Evolutionary conservation across 2,797 vertebrate genomes (phyloP).

Genomic region (Huso huso): DNA sequence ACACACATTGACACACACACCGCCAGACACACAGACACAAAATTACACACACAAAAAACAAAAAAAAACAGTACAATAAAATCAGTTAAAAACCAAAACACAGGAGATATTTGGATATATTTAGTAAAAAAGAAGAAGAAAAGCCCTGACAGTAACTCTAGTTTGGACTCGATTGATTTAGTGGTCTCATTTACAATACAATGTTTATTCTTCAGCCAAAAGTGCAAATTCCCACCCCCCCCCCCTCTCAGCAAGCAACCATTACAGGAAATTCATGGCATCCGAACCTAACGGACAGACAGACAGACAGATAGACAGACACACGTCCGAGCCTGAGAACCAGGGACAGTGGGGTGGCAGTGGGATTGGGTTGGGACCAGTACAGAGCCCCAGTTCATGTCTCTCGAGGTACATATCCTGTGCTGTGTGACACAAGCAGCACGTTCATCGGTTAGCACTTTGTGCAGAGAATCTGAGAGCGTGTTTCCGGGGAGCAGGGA

Average conservation of each 20-base stretch:
- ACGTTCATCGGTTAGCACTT: too few relatives aligned
- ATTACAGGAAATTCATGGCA: constrained; percentile 39
- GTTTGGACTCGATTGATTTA: constrained; percentile 70
- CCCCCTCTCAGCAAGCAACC: constrained; percentile 48
- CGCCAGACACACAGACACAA: background rate
- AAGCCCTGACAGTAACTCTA: constrained; percentile 58
- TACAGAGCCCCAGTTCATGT: background rate
- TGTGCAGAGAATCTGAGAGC: too few relatives aligned
- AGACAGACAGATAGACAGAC: constrained; percentile 32
- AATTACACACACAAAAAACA: constrained; percentile 32
- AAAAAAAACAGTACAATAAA: constrained; percentile 41
- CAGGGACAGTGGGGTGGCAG: constrained; percentile 21
- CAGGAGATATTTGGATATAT: constrained; percentile 72
- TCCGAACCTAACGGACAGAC: constrained; percentile 34
- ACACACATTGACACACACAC: background rate
- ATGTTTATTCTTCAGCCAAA: constrained; percentile 61
- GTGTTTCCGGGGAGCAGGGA: too few relatives aligned
- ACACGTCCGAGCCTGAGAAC: constrained; percentile 41
- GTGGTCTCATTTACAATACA: constrained; percentile 71
- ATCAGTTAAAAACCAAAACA: constrained; percentile 60
- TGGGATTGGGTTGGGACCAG: background rate
- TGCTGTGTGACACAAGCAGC: too few relatives aligned
- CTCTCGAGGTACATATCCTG: too few relatives aligned
- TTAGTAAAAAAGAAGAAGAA: constrained; percentile 45
- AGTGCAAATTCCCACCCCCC: constrained; percentile 64